A percentile compares a stretch with the other conserved stretches of the same genome.
Evolutionary conservation across 1,140 invertebrate species (phyloP).

Genomic region (Listronotus oregonensis): DNA sequence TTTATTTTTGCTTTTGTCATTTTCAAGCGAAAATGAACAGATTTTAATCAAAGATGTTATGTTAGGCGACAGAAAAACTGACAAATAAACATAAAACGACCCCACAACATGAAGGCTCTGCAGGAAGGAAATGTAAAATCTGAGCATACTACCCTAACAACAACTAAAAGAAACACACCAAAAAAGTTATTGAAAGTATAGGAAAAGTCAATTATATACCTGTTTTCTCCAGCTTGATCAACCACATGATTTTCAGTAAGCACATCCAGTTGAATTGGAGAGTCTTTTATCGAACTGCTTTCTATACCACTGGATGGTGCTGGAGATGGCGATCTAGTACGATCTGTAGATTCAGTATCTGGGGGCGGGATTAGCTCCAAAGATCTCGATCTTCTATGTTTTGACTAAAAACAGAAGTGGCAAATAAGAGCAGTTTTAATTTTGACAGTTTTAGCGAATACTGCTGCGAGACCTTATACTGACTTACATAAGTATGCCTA

Average conservation of each 20-base stretch:
- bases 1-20: too few species aligned
- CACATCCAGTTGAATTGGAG: slow-evolving; percentile 88
- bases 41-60: too few species aligned
- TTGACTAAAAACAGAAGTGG: slow-evolving; percentile 31
- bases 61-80: too few species aligned
- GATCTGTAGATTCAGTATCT: slow-evolving; percentile 52
- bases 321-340: slow-evolving; percentile 79
- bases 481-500: slow-evolving; percentile 40
- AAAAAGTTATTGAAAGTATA: too few species aligned
- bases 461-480: background rate
- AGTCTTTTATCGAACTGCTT: slow-evolving; percentile 87
- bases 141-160: too few species aligned
- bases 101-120: too few species aligned
- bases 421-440: too few species aligned
- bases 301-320: slow-evolving; percentile 88
- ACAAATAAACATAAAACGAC: too few species aligned
- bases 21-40: too few species aligned
- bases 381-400: slow-evolving; percentile 47
- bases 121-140: too few species aligned
- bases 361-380: slow-evolving; percentile 46
- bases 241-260: slow-evolving; percentile 68
- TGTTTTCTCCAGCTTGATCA: slow-evolving; percentile 58
- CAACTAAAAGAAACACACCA: too few species aligned
- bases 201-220: slow-evolving; percentile 40
- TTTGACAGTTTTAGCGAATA: too few species aligned